Percentiles rank a stretch among this genome's conserved stretches.
These are phyloP conservation scores for Neria commutata DNA, from an alignment of 2,888 invertebrate species.

Conservation along the genomic window DNA sequence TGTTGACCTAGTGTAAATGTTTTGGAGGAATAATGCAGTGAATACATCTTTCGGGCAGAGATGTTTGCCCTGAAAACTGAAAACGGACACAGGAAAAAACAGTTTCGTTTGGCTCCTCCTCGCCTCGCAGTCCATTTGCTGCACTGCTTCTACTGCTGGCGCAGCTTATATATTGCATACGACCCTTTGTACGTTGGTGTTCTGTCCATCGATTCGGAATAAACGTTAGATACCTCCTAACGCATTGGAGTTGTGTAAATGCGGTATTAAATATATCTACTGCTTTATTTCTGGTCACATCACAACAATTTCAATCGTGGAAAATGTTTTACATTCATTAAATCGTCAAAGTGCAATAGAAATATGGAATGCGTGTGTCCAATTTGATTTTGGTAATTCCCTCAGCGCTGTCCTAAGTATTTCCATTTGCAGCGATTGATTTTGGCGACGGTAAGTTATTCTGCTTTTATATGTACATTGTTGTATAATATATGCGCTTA, in stretches of 20 bases:
- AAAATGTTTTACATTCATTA: conserved; percentile 7
- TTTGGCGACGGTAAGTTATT: conserved; percentile 6
- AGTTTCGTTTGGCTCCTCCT: conserved; percentile 30
- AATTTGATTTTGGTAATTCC: conserved; percentile 15
- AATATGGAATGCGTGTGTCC: conserved; percentile 6
- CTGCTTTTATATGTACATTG: too few species aligned
- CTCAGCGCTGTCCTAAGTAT: too few species aligned
- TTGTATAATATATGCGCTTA: conserved; percentile 10
- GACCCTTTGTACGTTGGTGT: conserved; percentile 28
- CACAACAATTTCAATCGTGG: background rate
- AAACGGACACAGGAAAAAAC: conserved; percentile 6
- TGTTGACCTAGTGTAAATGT: too few species aligned
- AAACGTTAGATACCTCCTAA: conserved; percentile 53
- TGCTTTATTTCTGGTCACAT: background rate
- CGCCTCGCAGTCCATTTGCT: conserved; percentile 15
- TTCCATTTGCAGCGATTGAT: conserved; percentile 3
- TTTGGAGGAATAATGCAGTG: conserved; percentile 26
- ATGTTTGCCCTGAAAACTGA: conserved; percentile 22
- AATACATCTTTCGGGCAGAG: conserved; percentile 22
- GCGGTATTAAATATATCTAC: background rate
- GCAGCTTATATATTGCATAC: conserved; percentile 16
- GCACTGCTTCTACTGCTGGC: conserved; percentile 32
- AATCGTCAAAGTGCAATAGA: conserved; percentile 7
- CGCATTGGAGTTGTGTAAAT: conserved; percentile 46
- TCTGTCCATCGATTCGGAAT: conserved; percentile 50